phyloP scores from a whole-genome alignment of 2,888 invertebrate species.

The Dynastes hyllus region DNA sequence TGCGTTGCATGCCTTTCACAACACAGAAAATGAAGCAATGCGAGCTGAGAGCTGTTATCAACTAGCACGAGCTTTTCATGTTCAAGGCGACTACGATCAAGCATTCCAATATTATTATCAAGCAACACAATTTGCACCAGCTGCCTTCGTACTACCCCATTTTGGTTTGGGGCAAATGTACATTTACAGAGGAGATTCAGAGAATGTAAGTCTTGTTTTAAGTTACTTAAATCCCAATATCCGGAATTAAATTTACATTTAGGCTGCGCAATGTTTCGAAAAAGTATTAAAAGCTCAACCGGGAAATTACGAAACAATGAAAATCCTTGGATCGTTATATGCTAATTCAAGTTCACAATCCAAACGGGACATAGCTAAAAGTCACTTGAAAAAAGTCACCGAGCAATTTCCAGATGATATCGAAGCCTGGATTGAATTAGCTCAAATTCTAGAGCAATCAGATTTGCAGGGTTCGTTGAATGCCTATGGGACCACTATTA shows the following conservation, averaged over 20 bases:
- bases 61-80: constrained; percentile 96
- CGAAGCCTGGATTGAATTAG: constrained; percentile 99
- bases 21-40: constrained; percentile 99
- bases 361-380: constrained; percentile 93
- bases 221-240: constrained; percentile 7
- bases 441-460: constrained; percentile 97
- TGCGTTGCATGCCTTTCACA: constrained; percentile 97
- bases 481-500: constrained; percentile 95
- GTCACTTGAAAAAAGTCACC: constrained; percentile 94
- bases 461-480: constrained; percentile 92
- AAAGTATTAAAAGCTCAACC: constrained; percentile 98
- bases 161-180: constrained; percentile 99
- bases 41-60: constrained; percentile 99
- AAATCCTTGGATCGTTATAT: constrained; percentile 97
- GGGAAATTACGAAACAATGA: constrained; percentile 99
- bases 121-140: constrained; percentile 97
- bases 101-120: constrained; percentile 99
- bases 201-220: constrained; percentile 80
- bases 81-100: constrained; percentile 95
- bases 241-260: constrained; percentile 54
- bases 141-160: constrained; percentile 96
- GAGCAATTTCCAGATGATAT: constrained; percentile 99
- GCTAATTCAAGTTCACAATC: constrained; percentile 92
- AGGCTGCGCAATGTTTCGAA: constrained; percentile 99
- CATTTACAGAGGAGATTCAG: constrained; percentile 95